Evolutionary conservation across 2,797 vertebrate species (phyloP).

Genomic region (Pygocentrus nattereri): DNA sequence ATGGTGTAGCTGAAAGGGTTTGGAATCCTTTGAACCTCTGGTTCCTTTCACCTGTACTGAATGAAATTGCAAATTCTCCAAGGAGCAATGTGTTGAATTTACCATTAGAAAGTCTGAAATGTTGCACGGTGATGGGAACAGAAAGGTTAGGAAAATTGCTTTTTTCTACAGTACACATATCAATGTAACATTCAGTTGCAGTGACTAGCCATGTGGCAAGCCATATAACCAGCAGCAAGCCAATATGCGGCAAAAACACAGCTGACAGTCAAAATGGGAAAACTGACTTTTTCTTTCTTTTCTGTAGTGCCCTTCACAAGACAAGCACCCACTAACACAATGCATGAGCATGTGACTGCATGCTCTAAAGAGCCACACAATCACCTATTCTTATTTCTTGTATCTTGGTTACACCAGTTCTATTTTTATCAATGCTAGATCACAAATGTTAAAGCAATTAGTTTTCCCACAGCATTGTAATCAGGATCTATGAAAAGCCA

Average conservation of each 20-base stretch:
- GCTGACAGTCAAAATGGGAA: slow-evolving; percentile 5
- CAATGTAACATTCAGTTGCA: not conserved
- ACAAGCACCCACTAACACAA: slow-evolving; percentile 2
- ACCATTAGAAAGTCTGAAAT: slow-evolving; percentile 11
- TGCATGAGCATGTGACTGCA: not conserved
- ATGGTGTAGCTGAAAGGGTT: not conserved
- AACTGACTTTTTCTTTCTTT: not conserved
- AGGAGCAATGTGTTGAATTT: slow-evolving; percentile 3
- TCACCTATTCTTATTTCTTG: not conserved
- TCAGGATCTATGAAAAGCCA: not conserved
- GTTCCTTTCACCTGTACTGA: not conserved
- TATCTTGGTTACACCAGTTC: not conserved
- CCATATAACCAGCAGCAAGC: slow-evolving; percentile 6
- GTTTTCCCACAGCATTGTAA: not conserved
- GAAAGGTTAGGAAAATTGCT: slow-evolving; percentile 12
- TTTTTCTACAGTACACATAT: slow-evolving; percentile 9
- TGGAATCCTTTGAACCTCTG: not conserved
- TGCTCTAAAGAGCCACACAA: too few species aligned
- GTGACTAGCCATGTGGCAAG: slow-evolving; percentile 16
- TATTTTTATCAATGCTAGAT: not conserved
- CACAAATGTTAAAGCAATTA: not conserved
- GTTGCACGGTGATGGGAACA: slow-evolving; percentile 1
- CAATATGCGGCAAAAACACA: not conserved
- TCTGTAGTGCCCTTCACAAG: not conserved
- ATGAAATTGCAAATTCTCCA: not conserved